Base-by-base conservation (phyloP, 1,140 invertebrate genomes). In the Brachionus rubens region DNA sequence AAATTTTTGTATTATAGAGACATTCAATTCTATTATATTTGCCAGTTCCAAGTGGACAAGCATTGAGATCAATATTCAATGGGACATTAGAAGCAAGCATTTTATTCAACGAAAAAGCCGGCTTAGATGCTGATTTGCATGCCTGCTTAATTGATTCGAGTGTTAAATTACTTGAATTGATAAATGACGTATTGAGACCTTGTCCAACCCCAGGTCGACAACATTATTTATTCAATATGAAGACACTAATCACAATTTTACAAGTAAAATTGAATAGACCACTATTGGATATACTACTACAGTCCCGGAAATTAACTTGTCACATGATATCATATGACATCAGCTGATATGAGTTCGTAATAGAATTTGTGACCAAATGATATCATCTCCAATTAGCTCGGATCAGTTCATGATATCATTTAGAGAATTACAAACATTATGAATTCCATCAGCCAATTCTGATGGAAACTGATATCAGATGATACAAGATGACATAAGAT, bases 161-260 rank as follows among this genome's bases (percentile, higher is more conserved):
- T n/a, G 82, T 81, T 79, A 79, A 82, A 19, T 77, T 83, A 67
- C 77, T 84, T 41, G 78, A 78, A 26, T 76, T 79, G 19, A 77
- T 83, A 19, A 81, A 83, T 77, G 78, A 77, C 65, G 81, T 82
- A 5, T 79, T 85, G 2, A 78, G 79, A 75, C 81, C 80, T 10
- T 81, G 80, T 28, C 80, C 81, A 7, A 81, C 82, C 77, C 80
- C 81, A 19, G 84, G 84, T 2, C 77, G 83, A 77, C 77, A 79
- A 43, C 83, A 85, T 77, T 85, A 85, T 77, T 78, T 83, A 6
- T 85, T 84, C 70, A 82, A 82, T 33, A 77, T 85, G n/a, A 82
- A 81, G 65, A 81, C 83, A 77, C 78, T 85, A 19, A 80, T 80
- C 19, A 82, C 79, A n/a, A 82, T 82, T 54, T 82, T 84, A 78